Evolutionary conservation across 2,888 invertebrate species (phyloP).

Genomic region (Pristionchus fissidentatus): DNA sequence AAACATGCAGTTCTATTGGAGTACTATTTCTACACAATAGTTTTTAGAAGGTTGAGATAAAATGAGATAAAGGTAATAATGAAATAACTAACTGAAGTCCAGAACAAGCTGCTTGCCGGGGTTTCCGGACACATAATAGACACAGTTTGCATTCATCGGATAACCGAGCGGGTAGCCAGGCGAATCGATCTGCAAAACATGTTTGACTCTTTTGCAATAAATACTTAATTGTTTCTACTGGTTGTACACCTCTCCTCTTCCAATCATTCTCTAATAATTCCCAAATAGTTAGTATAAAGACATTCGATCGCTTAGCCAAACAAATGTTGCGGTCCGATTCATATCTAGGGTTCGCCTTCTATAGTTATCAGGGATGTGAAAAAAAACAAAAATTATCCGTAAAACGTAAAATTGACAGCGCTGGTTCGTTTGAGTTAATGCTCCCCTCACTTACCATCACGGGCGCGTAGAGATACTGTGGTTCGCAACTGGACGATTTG

Average conservation of each 20-base stretch:
- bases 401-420: too few relatives aligned
- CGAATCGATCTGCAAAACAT: slow-evolving; percentile 1
- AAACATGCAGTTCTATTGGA: too few relatives aligned
- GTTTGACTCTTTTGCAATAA: neutral
- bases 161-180: slow-evolving; percentile 17
- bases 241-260: neutral
- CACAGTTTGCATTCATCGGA: neutral
- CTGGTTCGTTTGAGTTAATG: too few relatives aligned
- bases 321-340: too few relatives aligned
- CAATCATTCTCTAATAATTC: too few relatives aligned
- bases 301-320: too few relatives aligned
- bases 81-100: slow-evolving; percentile 8
- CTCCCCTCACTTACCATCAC: neutral
- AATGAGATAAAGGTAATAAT: neutral
- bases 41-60: neutral
- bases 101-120: slow-evolving; percentile 25
- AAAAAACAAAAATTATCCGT: too few relatives aligned
- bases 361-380: too few relatives aligned
- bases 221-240: neutral
- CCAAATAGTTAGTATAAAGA: too few relatives aligned
- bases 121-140: slow-evolving; percentile 12
- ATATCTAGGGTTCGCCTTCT: too few relatives aligned
- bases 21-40: too few relatives aligned
- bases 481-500: neutral
- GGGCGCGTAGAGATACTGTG: slow-evolving; percentile 17